These are phyloP conservation scores for Allochrocebus solatus DNA, from an alignment of 2,797 vertebrate genomes.

Conservation along the genomic window DNA sequence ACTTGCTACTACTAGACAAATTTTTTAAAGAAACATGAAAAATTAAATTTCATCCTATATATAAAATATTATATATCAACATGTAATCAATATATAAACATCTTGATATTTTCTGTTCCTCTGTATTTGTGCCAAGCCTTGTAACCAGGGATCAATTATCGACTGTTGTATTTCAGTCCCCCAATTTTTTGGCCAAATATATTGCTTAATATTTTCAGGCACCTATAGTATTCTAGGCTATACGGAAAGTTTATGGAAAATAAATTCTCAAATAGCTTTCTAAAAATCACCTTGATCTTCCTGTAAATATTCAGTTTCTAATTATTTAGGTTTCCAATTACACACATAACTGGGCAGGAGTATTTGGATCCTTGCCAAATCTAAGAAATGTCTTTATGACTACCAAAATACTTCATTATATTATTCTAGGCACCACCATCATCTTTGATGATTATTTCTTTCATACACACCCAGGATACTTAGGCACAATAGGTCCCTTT, in stretches of 20 bases:
- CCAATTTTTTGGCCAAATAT: slow-evolving; percentile 19
- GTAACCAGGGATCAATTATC: slow-evolving; percentile 17
- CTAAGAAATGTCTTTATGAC: not conserved
- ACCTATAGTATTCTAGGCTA: not conserved
- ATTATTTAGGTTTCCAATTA: slow-evolving; percentile 37
- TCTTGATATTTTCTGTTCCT: not conserved
- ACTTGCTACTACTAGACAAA: not conserved
- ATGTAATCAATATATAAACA: slow-evolving; percentile 25
- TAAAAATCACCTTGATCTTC: not conserved
- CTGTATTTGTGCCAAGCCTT: not conserved
- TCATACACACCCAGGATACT: not conserved
- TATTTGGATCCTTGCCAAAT: slow-evolving; percentile 5
- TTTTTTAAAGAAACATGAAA: not conserved
- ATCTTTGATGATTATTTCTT: slow-evolving; percentile 26
- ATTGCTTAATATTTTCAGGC: not conserved
- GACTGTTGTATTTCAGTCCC: not conserved
- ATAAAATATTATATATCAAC: slow-evolving; percentile 34
- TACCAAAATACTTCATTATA: not conserved
- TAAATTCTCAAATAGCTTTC: slow-evolving; percentile 24
- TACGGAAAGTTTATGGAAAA: not conserved
- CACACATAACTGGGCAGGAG: not conserved
- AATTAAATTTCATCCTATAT: slow-evolving; percentile 2
- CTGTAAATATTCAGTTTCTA: slow-evolving; percentile 26
- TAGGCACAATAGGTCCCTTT: not conserved
- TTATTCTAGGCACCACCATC: not conserved